Conservation (phyloP, 2,888 invertebrate genomes). For the Sceliomorpha sp. region DNA sequence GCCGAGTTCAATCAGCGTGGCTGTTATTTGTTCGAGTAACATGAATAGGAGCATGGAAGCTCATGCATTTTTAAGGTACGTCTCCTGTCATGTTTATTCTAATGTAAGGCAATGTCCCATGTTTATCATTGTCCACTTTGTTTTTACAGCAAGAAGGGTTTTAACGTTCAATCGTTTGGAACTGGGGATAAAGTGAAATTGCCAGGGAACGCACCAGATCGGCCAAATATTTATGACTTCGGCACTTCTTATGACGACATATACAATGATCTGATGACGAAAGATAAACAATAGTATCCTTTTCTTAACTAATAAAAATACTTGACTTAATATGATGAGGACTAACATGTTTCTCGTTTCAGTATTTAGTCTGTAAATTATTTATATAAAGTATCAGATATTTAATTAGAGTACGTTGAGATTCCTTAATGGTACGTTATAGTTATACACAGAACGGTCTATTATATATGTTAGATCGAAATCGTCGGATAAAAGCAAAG, state of each 20-base stretch:
- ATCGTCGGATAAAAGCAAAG: conserved; percentile 94
- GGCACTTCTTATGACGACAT: conserved; percentile 97
- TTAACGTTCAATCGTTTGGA: conserved; percentile 95
- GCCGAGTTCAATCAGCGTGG: conserved; percentile 85
- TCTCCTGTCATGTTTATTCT: background rate
- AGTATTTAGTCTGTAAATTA: background rate
- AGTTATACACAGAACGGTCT: conserved; percentile 99
- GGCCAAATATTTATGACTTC: conserved; percentile 98
- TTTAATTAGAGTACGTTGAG: too few relatives aligned
- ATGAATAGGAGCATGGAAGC: conserved; percentile 99
- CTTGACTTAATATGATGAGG: too few relatives aligned
- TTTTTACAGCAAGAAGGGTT: conserved; percentile 93
- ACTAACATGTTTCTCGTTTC: background rate
- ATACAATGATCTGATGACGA: conserved; percentile 93
- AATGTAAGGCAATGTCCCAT: background rate
- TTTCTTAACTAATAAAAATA: too few relatives aligned
- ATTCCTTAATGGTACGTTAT: conserved; percentile 66
- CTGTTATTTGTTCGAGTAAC: conserved; percentile 99
- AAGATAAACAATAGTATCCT: conserved; percentile 94
- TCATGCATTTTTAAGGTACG: conserved; percentile 92
- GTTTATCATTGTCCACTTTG: background rate
- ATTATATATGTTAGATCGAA: conserved; percentile 98
- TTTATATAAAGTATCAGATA: too few relatives aligned
- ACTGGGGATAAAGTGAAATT: conserved; percentile 98
- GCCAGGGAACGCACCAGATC: conserved; percentile 95